A percentile compares a stretch with the other conserved stretches of the same genome.
phyloP scores from a whole-genome alignment of 2,113 vertebrate species.

The Xenopus borealis region DNA sequence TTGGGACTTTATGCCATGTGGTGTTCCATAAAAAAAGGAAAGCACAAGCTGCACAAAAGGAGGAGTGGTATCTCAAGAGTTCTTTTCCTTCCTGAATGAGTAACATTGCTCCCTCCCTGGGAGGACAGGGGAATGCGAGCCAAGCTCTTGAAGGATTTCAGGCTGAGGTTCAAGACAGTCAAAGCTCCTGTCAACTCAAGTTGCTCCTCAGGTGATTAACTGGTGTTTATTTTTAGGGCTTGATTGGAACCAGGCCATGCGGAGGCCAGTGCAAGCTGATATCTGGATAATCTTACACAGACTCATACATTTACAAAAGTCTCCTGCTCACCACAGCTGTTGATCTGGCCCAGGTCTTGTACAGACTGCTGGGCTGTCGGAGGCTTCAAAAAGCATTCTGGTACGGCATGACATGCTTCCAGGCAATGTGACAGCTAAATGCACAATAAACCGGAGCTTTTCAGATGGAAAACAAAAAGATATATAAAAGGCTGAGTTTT shows the following conservation, averaged over 20 bases:
- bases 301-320: constrained; percentile 60
- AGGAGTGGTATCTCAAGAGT: constrained; percentile 46
- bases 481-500: too few species aligned
- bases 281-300: constrained; percentile 64
- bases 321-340: constrained; percentile 50
- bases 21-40: not conserved
- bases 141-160: constrained; percentile 58
- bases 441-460: not conserved
- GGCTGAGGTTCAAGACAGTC: constrained; percentile 55
- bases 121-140: constrained; percentile 62
- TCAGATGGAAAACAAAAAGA: too few species aligned
- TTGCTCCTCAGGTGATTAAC: constrained; percentile 73
- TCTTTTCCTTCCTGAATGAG: constrained; percentile 9
- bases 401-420: not conserved
- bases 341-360: constrained; percentile 49
- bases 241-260: constrained; percentile 64
- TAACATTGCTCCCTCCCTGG: constrained; percentile 56
- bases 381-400: not conserved
- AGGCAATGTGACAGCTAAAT: not conserved
- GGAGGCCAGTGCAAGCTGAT: constrained; percentile 67
- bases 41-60: not conserved
- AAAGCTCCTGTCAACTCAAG: constrained; percentile 61
- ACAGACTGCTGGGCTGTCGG: not conserved
- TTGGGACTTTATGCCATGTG: not conserved
- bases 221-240: constrained; percentile 78